phyloP scores from a whole-genome alignment of 1,140 invertebrate genomes.

The Daktulosphaira vitifoliae region DNA sequence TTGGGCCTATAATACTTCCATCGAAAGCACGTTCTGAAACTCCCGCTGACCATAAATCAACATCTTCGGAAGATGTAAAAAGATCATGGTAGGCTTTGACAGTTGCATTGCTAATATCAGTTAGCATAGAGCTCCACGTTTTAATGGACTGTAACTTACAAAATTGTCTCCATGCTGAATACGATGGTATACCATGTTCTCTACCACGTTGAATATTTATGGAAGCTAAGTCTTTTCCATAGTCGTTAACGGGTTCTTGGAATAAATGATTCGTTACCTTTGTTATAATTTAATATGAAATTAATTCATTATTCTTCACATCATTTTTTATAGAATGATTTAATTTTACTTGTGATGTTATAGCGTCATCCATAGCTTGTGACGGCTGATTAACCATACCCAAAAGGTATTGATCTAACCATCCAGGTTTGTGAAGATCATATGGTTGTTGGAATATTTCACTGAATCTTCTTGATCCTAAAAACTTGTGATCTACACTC shows the following conservation, averaged over 20 bases:
- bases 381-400: conserved; percentile 68
- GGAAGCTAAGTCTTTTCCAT: conserved; percentile 73
- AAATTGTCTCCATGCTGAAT: conserved; percentile 76
- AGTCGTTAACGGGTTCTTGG: conserved; percentile 70
- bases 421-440: conserved; percentile 55
- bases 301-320: too few relatives aligned
- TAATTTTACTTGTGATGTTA: conserved; percentile 51
- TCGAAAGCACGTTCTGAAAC: conserved; percentile 77
- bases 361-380: conserved; percentile 71
- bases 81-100: conserved; percentile 37
- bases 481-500: conserved; percentile 36
- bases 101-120: conserved; percentile 37
- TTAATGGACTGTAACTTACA: conserved; percentile 55
- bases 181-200: conserved; percentile 80
- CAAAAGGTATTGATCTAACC: conserved; percentile 68
- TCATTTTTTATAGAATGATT: too few relatives aligned
- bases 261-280: conserved; percentile 79
- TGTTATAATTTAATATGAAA: neutral
- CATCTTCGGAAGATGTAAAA: conserved; percentile 62
- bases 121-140: conserved; percentile 38
- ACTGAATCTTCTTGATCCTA: conserved; percentile 37
- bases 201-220: conserved; percentile 72
- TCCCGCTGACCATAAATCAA: conserved; percentile 87
- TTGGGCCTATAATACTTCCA: conserved; percentile 84
- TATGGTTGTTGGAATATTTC: conserved; percentile 47